Base-by-base conservation (phyloP, 2,888 invertebrate species). In the Drosophila neonasuta region DNA sequence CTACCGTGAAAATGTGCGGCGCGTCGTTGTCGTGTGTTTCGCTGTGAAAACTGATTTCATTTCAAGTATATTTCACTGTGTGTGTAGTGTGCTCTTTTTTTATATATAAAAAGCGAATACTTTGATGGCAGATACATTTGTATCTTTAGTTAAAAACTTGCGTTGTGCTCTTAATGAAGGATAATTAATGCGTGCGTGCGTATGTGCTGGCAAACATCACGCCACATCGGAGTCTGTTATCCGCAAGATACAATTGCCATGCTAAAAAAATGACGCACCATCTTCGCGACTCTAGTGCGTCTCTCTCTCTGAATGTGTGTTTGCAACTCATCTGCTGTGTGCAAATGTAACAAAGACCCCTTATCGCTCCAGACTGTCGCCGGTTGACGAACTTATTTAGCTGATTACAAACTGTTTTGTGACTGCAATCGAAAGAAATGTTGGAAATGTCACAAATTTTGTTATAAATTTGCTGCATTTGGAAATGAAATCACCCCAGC, bases 1-100 rank as follows among this genome's bases (percentile, higher is more conserved):
- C 78, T 80, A 88, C 83, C 84, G 88, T 88, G 69, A 88, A 89
- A 89, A 88, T 88, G 89, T 89, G 75, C 80, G 80, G 62, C 80
- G 82, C 86, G 83, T 86, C 80, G 80, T 74, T n/a, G 36, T 74
- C 36, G 36, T 36, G 36, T 36, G 49, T 71, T 45, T 45, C 29
- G 34, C 54, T 15, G 58, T 71, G 71, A 79, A 81, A 55, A 51
- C 11, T 17, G 49, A 59, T 9, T 63, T 71, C 3, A 41, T 41
- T 42, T 13, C 56, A 52, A 34, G 39, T 36, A 32, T 44, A 69
- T 55, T 48, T 63, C 46, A 52, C 20, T 34, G 10, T 32, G 10
- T 32, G 32, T 30, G 44, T 24, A 24, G 24, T 55, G 48, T 57
- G 57, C 48, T 36, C 29, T 39, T 29, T 34, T 36, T 32, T 32